Base-by-base conservation (phyloP, 2,888 invertebrate species). In the Philereme transversata region DNA sequence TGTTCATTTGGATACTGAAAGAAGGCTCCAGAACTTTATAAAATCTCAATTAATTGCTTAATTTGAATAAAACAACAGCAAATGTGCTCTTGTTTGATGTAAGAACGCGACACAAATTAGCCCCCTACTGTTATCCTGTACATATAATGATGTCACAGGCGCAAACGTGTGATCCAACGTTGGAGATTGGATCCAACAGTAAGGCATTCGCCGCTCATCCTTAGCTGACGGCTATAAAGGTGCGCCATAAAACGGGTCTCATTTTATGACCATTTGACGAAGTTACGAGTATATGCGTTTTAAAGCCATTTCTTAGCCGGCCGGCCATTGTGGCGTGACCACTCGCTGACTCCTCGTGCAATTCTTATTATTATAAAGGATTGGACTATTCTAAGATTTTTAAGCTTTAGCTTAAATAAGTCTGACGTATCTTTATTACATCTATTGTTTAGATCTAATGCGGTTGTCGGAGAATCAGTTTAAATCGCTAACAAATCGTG, bases 201-300 rank as follows among this genome's bases (percentile, higher is more conserved):
- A 73, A 68, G 76, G 84, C 80, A 82, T 83, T 83, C 84, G 78
- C 76, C 79, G 84, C 80, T 79, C 86, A 83, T 84, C 86, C 82
- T 83, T 82, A 84, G 84, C 88, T 79, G 72, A 82, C 81, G 84
- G 90, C 86, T 85, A 84, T 89, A 89, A 88, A 90, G 86, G 86
- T 86, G 87, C 82, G 82, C 86, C 87, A 86, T 90, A 89, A 90
- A 90, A 89, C 90, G 85, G 83, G 84, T 85, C 87, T 81, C 84
- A 82, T 84, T 90, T 91, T 91, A 90, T 84, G 87, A 88, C 87
- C 90, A 84, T 90, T 90, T 90, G 90, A 89, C 90, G 86, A 87
- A 88, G 56, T 40, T 40, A 22, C 22, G 22, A 22, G 22, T 22
- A 87, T 88, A 86, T 86, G 85, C 86, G 82, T 87, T 87, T 89